phyloP scores from a whole-genome alignment of 2,797 vertebrate species.

The Chrosomus eos region DNA sequence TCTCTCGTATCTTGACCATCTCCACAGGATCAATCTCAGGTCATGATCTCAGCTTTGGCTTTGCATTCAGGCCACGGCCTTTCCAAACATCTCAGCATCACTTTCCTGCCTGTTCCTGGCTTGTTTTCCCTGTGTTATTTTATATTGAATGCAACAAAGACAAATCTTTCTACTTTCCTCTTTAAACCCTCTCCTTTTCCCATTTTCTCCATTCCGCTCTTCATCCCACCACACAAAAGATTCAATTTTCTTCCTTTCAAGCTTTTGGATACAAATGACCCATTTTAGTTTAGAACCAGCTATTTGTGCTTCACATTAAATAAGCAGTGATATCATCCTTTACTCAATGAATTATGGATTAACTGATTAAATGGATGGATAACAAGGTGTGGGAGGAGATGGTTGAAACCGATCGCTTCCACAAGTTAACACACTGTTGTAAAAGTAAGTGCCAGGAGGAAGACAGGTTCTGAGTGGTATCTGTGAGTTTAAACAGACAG shows the following conservation, averaged over 20 bases:
- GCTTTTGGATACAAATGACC: neutral
- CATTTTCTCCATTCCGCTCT: neutral
- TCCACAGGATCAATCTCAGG: constrained; percentile 22
- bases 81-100: neutral
- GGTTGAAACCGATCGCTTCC: constrained; percentile 13
- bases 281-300: constrained; percentile 1
- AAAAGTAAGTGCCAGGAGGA: neutral
- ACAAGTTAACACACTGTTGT: constrained; percentile 24
- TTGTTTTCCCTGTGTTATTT: neutral
- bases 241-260: constrained; percentile 13
- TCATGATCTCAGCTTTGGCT: neutral
- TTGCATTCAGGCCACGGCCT: constrained; percentile 14
- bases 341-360: constrained; percentile 37
- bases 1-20: neutral
- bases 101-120: neutral
- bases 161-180: neutral
- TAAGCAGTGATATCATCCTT: constrained; percentile 24
- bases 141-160: neutral
- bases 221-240: constrained; percentile 17
- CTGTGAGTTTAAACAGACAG: constrained; percentile 31
- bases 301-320: constrained; percentile 18
- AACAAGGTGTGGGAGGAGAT: constrained; percentile 1
- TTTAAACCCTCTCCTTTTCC: neutral
- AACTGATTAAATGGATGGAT: constrained; percentile 2
- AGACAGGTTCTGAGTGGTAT: neutral